A percentile compares a stretch with the other conserved stretches of the same genome.
These are phyloP conservation scores for Leptonema lineaticorne DNA, from an alignment of 1,140 invertebrate species.

Conservation along the genomic window DNA sequence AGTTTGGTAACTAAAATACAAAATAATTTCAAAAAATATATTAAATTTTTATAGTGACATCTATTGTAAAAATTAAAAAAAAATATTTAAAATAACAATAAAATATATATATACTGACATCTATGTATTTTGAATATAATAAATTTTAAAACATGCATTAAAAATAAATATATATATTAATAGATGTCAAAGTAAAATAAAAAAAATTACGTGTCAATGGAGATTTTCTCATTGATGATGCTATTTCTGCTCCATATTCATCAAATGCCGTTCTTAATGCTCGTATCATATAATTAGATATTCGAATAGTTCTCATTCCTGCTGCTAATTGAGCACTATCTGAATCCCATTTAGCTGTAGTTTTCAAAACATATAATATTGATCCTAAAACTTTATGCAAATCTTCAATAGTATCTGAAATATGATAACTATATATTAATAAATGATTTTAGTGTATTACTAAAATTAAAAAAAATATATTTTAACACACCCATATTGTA, in stretches of 20 bases:
- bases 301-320: conserved; percentile 30
- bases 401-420: conserved; percentile 34
- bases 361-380: conserved; percentile 31
- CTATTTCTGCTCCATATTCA: conserved; percentile 37
- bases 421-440: background rate
- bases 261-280: conserved; percentile 34
- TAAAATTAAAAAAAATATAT: background rate
- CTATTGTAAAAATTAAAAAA: conserved; percentile 2
- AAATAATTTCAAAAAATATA: conserved; percentile 6
- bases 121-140: conserved; percentile 8
- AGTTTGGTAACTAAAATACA: conserved; percentile 37
- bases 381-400: conserved; percentile 29
- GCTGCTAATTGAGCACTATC: conserved; percentile 33
- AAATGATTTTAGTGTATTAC: background rate
- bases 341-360: conserved; percentile 31
- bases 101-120: background rate
- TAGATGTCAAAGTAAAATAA: background rate
- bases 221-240: conserved; percentile 29
- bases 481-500: conserved; percentile 11
- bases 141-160: background rate
- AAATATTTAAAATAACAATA: background rate
- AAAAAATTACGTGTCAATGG: conserved; percentile 24
- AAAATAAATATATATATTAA: conserved; percentile 12
- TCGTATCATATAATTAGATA: conserved; percentile 35
- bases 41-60: background rate